These are phyloP conservation scores for Acheta domesticus DNA, from an alignment of 2,888 invertebrate genomes.

Conservation along the genomic window DNA sequence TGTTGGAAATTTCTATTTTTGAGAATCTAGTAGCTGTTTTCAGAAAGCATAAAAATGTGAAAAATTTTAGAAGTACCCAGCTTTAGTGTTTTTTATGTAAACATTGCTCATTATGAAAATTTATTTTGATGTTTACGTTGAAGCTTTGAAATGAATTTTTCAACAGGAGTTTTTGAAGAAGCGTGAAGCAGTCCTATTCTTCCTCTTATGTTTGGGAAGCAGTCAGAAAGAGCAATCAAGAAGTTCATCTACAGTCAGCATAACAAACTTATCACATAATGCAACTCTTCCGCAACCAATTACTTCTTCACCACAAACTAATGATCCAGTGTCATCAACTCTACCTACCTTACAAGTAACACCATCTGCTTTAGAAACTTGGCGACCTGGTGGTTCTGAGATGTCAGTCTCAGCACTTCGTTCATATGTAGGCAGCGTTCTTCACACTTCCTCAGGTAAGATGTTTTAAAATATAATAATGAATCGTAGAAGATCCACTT, in stretches of 20 bases:
- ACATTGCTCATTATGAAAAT: no score
- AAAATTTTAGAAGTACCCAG: no score
- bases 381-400: neutral
- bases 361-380: conserved; percentile 2
- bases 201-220: conserved; percentile 44
- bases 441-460: neutral
- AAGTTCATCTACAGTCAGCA: neutral
- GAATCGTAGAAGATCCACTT: no score
- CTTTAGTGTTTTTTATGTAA: no score
- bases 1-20: no score
- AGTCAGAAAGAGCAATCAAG: neutral
- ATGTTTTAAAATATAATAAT: neutral
- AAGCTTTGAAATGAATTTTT: neutral
- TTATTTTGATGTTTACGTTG: neutral
- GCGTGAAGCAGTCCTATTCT: conserved; percentile 56
- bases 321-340: neutral
- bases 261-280: neutral
- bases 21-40: no score
- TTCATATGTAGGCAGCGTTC: neutral
- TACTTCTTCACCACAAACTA: neutral
- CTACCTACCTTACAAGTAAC: neutral
- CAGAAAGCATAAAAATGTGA: no score
- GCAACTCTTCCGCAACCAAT: neutral
- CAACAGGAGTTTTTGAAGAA: conserved; percentile 60
- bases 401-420: neutral